Base-by-base conservation (phyloP, 2,113 vertebrate species). In the Nanger granti region DNA sequence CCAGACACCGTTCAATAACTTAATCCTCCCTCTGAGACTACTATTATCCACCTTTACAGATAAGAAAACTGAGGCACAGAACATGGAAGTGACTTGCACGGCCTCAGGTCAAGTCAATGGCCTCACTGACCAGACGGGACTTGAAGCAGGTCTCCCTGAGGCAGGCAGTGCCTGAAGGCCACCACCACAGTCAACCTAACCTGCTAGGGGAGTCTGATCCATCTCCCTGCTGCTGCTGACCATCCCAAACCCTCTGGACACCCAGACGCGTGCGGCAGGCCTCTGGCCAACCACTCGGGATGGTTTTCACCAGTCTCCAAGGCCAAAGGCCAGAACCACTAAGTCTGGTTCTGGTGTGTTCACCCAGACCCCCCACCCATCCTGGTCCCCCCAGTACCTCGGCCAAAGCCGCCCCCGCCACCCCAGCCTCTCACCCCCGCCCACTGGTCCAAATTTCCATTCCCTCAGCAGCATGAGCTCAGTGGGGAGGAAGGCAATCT, bases 381-480 rank as follows among this genome's bases (percentile, higher is more conserved):
- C n/a, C 55, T 41, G 5, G n/a, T 82, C 79, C 88, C 88, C 69
- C 47, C 17, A 64, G 91, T 22, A 47, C 73, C 73, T n/a, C 47
- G 85, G 89, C 69, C 96, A 96, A 80, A 90, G 62, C 12, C 3
- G 2, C 28, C 85, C 66, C 69, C n/a, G 3, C 66, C 49, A 95
- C 37, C 28, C 47, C 76, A 95, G 79, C 60, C 80, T 94, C 60
- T 91, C 89, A 44, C n/a, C 60, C 92, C 89, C 1, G 8, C 94
- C 85, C 95, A 85, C 24, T 11, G 91, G 95, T 66, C 44, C 91
- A 97, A 96, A 96, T 97, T 97, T 97, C 96, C 91, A 97, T 96
- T 92, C 96, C 28, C 86, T 97, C 91, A 92, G 88, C 52, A 96
- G 80, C 86, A 93, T 87, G 91, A 97, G 80, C 93, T 94, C 94